Evolutionary conservation across 2,888 invertebrate genomes (phyloP).

Genomic region (Noctua comes): DNA sequence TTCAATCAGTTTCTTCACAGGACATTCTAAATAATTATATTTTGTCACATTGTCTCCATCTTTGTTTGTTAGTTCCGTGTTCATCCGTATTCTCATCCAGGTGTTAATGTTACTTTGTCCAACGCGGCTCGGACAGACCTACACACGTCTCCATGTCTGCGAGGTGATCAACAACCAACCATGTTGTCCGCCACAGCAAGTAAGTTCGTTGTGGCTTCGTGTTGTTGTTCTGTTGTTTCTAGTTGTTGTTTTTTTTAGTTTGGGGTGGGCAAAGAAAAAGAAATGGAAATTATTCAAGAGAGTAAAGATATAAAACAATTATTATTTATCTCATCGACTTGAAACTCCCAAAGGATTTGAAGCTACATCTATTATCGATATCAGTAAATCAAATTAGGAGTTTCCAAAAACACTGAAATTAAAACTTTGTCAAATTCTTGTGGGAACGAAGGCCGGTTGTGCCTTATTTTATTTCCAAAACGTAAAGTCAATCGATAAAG

Average conservation of each 20-base stretch:
- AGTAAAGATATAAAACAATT: neutral
- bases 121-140: conserved; percentile 93
- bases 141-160: conserved; percentile 97
- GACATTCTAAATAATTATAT: neutral
- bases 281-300: no score
- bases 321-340: neutral
- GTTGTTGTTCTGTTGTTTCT: conserved; percentile 49
- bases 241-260: conserved; percentile 27
- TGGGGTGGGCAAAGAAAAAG: conserved; percentile 29
- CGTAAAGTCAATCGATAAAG: neutral
- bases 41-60: conserved; percentile 48
- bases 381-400: neutral
- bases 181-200: conserved; percentile 94
- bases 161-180: conserved; percentile 95
- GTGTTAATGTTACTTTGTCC: conserved; percentile 83
- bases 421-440: neutral
- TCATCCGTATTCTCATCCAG: conserved; percentile 72
- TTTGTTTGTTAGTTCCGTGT: conserved; percentile 39
- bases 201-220: conserved; percentile 76
- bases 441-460: neutral
- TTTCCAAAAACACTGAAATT: neutral
- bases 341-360: neutral
- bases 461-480: neutral
- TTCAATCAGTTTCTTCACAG: neutral
- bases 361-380: neutral